Conservation (phyloP, 2,797 vertebrate species). For the Numenius phaeopus region DNA sequence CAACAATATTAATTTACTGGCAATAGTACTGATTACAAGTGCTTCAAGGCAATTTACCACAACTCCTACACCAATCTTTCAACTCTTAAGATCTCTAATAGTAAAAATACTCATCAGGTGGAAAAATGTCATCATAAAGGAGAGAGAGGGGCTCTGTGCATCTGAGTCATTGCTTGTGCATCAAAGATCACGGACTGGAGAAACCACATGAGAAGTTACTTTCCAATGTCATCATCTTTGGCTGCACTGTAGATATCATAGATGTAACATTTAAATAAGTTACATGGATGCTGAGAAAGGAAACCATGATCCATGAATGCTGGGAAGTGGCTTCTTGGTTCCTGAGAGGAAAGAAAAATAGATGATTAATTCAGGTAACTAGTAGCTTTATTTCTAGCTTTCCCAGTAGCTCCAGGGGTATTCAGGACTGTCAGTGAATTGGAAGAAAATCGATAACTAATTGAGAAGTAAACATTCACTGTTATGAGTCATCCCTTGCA, state of each 20-base stretch:
- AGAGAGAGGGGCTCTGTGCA: not conserved
- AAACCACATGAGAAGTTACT: not conserved
- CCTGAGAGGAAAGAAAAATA: not conserved
- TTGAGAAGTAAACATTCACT: not conserved
- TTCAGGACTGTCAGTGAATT: not conserved
- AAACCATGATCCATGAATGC: not conserved
- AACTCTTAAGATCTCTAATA: not conserved
- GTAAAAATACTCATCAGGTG: not conserved
- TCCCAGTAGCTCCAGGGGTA: not conserved
- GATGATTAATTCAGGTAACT: slow-evolving; percentile 3
- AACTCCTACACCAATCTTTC: not conserved
- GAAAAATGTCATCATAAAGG: not conserved
- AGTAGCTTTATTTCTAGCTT: not conserved
- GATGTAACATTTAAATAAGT: not conserved
- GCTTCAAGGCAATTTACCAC: not conserved
- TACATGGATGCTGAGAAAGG: not conserved
- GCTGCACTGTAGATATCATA: not conserved
- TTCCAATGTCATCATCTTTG: not conserved
- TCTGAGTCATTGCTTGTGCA: not conserved
- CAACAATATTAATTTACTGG: not conserved
- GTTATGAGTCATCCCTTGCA: not conserved
- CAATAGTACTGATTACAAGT: not conserved
- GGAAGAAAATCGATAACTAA: not conserved
- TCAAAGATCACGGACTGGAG: not conserved
- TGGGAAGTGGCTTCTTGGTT: not conserved